phyloP scores from a whole-genome alignment of 2,113 vertebrate genomes.

The Clarias gariepinus region DNA sequence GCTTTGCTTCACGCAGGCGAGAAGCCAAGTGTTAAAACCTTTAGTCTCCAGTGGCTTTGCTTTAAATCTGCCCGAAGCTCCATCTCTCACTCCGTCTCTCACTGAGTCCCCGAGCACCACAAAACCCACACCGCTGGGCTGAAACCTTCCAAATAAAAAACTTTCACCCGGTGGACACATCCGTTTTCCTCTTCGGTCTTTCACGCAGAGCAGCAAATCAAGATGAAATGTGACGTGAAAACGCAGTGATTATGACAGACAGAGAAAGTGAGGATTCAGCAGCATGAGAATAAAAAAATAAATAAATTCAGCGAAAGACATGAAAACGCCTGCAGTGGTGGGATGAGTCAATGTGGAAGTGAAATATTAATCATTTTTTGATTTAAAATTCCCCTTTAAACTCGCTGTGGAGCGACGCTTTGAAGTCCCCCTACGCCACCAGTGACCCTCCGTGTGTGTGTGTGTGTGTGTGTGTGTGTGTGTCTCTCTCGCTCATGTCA shows the following conservation, averaged over 20 bases:
- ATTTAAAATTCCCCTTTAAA: slow-evolving; percentile 79
- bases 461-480: too few species aligned
- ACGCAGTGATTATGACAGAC: not conserved
- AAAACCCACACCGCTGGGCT: not conserved
- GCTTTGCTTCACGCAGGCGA: not conserved
- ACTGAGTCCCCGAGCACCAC: not conserved
- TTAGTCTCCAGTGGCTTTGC: not conserved
- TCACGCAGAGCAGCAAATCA: not conserved
- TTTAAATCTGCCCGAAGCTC: not conserved
- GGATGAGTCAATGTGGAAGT: slow-evolving; percentile 69
- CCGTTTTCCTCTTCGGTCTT: not conserved
- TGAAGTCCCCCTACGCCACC: slow-evolving; percentile 64
- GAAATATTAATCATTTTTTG: slow-evolving; percentile 76
- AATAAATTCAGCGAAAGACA: slow-evolving; percentile 43
- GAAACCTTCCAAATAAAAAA: not conserved
- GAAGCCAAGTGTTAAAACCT: not conserved
- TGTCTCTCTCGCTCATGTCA: not conserved
- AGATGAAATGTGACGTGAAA: not conserved
- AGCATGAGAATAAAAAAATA: slow-evolving; percentile 10
- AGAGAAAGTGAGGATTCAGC: not conserved
- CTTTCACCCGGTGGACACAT: too few species aligned
- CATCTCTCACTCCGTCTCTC: not conserved
- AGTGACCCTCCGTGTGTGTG: slow-evolving; percentile 61
- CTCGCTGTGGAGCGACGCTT: slow-evolving; percentile 64
- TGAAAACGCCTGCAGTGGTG: slow-evolving; percentile 61